Percentiles rank a stretch among this genome's conserved stretches.
These are phyloP conservation scores for Cephonodes hylas DNA, from an alignment of 2,888 invertebrate species.

Conservation along the genomic window DNA sequence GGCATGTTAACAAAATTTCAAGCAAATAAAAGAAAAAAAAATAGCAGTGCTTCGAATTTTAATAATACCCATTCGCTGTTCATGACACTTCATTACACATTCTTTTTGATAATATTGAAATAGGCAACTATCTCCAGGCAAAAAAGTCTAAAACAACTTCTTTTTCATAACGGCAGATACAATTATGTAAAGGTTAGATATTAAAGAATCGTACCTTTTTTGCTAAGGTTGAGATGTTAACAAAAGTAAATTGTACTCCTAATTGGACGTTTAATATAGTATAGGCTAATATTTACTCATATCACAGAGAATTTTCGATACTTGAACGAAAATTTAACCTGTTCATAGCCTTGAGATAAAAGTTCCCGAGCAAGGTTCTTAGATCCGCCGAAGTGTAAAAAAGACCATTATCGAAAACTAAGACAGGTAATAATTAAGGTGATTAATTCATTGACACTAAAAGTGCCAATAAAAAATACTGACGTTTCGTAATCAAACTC, in stretches of 20 bases:
- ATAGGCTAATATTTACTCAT: not conserved
- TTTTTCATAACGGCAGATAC: constrained; percentile 11
- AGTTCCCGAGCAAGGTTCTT: too few relatives aligned
- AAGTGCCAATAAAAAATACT: too few relatives aligned
- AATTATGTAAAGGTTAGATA: constrained; percentile 20
- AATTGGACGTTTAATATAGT: constrained; percentile 23
- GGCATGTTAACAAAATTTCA: not conserved
- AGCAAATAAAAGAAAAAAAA: not conserved
- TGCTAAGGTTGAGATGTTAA: constrained; percentile 21
- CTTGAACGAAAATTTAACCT: too few relatives aligned
- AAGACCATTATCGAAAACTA: too few relatives aligned
- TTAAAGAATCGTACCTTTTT: constrained; percentile 16
- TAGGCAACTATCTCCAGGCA: not conserved
- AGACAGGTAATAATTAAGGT: too few relatives aligned
- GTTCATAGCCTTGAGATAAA: too few relatives aligned
- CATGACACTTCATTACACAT: constrained; percentile 5
- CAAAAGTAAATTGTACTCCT: constrained; percentile 26
- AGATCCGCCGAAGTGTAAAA: too few relatives aligned
- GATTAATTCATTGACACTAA: too few relatives aligned
- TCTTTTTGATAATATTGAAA: not conserved
- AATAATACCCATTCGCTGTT: not conserved
- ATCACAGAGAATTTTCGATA: not conserved
- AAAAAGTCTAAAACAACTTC: constrained; percentile 21
- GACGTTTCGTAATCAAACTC: too few relatives aligned
- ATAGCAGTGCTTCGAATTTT: not conserved